phyloP scores from a whole-genome alignment of 2,113 vertebrate species.

The Halcyon senegalensis region DNA sequence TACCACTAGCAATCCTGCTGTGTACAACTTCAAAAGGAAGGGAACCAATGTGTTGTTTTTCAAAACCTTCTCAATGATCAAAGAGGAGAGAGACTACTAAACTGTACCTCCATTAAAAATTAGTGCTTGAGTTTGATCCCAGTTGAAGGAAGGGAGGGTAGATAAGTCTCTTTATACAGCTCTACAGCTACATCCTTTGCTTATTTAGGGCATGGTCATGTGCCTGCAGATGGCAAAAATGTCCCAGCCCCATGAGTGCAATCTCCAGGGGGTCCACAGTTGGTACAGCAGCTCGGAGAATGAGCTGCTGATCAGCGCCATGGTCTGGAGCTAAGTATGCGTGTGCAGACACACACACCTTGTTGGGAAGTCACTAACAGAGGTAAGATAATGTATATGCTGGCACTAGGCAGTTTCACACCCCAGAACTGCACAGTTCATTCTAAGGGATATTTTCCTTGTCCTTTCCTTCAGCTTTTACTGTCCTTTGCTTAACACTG shows the following conservation, averaged over 20 bases:
- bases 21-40: constrained; percentile 35
- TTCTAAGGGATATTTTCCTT: not conserved
- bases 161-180: not conserved
- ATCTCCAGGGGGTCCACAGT: not conserved
- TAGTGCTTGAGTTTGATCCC: not conserved
- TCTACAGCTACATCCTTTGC: not conserved
- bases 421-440: not conserved
- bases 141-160: not conserved
- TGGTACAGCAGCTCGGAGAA: not conserved
- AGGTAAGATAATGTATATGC: not conserved
- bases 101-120: not conserved
- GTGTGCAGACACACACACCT: rapidly evolving
- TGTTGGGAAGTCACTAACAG: not conserved
- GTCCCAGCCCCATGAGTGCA: not conserved
- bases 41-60: not conserved
- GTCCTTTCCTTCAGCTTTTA: not conserved
- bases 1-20: not conserved
- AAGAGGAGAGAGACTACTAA: not conserved
- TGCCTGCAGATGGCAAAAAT: not conserved
- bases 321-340: not conserved
- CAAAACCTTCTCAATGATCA: not conserved
- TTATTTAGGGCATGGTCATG: not conserved
- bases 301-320: not conserved
- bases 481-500: not conserved
- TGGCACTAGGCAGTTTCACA: not conserved